Conservation (phyloP, 2,888 invertebrate species). For the Geophilus truncorum region DNA sequence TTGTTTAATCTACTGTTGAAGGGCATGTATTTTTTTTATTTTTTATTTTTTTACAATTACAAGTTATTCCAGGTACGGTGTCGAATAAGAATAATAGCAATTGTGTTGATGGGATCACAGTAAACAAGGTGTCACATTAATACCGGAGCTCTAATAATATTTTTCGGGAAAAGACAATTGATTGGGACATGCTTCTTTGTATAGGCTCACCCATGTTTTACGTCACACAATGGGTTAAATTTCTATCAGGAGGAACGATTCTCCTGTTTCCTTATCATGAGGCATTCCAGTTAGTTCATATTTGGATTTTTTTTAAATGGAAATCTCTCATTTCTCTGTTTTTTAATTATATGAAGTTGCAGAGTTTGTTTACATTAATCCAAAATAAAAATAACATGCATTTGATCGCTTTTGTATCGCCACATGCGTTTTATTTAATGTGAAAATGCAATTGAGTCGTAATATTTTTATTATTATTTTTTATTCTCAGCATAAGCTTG, state of each 20-base stretch:
- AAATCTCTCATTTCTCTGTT: not conserved
- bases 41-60: not conserved
- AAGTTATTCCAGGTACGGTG: not conserved
- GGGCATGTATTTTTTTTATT: not conserved
- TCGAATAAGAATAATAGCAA: not conserved
- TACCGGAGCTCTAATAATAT: not conserved
- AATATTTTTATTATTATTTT: not conserved
- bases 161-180: constrained; percentile 6
- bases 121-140: constrained; percentile 15
- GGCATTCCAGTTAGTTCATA: not conserved
- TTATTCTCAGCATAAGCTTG: not conserved
- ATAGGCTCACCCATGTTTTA: not conserved
- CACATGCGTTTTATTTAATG: constrained; percentile 7
- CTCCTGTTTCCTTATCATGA: constrained; percentile 6
- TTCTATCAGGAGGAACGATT: not conserved
- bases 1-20: not conserved
- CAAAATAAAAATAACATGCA: not conserved
- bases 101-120: constrained; percentile 1
- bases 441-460: constrained; percentile 13
- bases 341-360: constrained; percentile 5
- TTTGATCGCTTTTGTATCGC: not conserved
- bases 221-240: not conserved
- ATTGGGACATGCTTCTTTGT: constrained; percentile 18
- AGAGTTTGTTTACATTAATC: not conserved
- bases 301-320: not conserved